Conservation (phyloP, 1,140 invertebrate species). For the Macrobrachium rosenbergii region DNA sequence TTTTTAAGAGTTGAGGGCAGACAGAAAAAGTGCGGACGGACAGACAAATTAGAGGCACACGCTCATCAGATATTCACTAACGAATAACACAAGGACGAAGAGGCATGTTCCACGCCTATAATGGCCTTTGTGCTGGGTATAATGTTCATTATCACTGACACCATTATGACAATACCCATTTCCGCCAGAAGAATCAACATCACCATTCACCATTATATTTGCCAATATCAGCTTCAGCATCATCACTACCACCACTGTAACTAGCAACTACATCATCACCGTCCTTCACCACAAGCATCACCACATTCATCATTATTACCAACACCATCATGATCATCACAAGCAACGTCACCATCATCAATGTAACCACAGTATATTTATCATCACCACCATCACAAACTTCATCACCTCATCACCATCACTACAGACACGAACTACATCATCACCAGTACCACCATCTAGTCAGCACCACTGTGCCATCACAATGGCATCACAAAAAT, state of each 20-base stretch:
- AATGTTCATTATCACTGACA: too few relatives aligned
- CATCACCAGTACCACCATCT: background rate
- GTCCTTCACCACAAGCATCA: background rate
- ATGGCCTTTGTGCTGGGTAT: too few relatives aligned
- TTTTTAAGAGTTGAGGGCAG: too few relatives aligned
- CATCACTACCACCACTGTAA: background rate
- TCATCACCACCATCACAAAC: background rate
- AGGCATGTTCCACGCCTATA: too few relatives aligned
- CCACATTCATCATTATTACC: background rate
- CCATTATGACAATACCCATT: background rate
- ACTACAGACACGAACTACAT: background rate
- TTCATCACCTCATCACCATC: background rate
- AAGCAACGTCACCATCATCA: background rate
- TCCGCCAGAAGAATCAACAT: background rate
- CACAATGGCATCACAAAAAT: too few relatives aligned
- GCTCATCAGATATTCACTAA: too few relatives aligned
- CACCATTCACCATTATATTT: background rate
- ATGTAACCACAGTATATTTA: background rate
- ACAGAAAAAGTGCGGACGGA: too few relatives aligned
- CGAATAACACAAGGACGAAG: too few relatives aligned
- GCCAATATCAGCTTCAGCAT: background rate
- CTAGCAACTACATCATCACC: background rate
- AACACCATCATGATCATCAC: background rate
- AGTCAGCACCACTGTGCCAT: too few relatives aligned
- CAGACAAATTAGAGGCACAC: too few relatives aligned